Base-by-base conservation (phyloP, 1,140 invertebrate genomes). In the Littorina saxatilis region DNA sequence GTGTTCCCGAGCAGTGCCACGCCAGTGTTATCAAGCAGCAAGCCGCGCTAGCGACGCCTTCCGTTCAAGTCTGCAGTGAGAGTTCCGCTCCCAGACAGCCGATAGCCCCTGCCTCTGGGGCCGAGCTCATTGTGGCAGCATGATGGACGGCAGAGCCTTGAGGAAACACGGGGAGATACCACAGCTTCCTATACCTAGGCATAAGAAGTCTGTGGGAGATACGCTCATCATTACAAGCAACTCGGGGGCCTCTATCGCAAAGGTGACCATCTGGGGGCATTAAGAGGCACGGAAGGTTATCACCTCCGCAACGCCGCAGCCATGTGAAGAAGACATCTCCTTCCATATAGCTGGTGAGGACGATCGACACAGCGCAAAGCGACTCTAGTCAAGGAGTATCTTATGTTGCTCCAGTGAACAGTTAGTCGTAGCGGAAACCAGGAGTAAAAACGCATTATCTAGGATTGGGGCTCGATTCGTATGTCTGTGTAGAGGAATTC, bases 161-260 rank as follows among this genome's bases (percentile, higher is more conserved):
- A 29, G n/a, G 50, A 37, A 52, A 58, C 61, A 52, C 50, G 50
- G 74, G 47, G 11, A 58, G n/a, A n/a, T n/a, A n/a, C n/a, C n/a
- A n/a, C n/a, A n/a, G n/a, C n/a, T n/a, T n/a, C n/a, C n/a, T n/a
- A n/a, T n/a, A n/a, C n/a, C n/a, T n/a, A n/a, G n/a, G n/a, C n/a
- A n/a, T n/a, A n/a, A n/a, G n/a, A n/a, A n/a, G n/a, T n/a, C n/a
- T n/a, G n/a, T n/a, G n/a, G n/a, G n/a, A n/a, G n/a, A 58, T n/a
- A 29, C 47, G 74, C 50, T n/a, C 61, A 76, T 76, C 58, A 76
- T 76, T 76, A 76, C 74, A 76, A 76, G 27, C 20, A 58, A 76
- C 74, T 76, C 35, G 17, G 29, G n/a, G 23, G 47, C 74, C 50
- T 37, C 4, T 58, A 58, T 58, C 52, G 17, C 50, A 5, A 20